Base-by-base conservation (phyloP, 2,797 vertebrate species). In the Protonibea diacanthus region DNA sequence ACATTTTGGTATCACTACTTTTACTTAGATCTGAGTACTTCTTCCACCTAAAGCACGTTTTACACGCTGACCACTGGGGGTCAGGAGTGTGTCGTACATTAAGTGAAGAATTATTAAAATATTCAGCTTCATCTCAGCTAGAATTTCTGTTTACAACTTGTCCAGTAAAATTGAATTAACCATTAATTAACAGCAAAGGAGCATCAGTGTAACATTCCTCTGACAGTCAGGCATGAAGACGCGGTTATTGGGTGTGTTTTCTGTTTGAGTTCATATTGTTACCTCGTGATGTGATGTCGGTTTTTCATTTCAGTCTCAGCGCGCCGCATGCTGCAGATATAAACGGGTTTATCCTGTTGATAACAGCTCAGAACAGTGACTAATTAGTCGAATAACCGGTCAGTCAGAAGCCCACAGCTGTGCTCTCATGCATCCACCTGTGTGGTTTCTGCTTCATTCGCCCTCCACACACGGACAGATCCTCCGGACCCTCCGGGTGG, bases 61-160 rank as follows among this genome's bases (percentile, higher is more conserved):
- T 17, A 5, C 0, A 3, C 0, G 2, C 0, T 52, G 75, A 2
- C 82, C 90, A 38, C 62, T 48, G 1, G 77, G 81, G 48, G 84
- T 73, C 87, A 71, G 40, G 23, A 74, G 59, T 38, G 87, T 40
- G 72, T 64, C 52, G n/a, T 1, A 6, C 2, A 80, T 70, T 5
- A 11, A 13, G 1, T 47, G 4, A 14, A 14, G 2, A 4, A 9
- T 3, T 1, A 4, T 7, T 14, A 0, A 20, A 25, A 14, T 0
- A 23, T 14, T 2, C 21, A 27, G 49, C 14, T 47, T 55, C 51
- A n/a, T 48, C 15, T 62, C 6, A 40, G 47, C 15, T 11, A 12
- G 8, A 9, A 6, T 3, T 49, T 44, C 7, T n/a, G 6, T 29
- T 68, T 38, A 4, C 1, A 38, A 2, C 33, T 9, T 9, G 33